phyloP scores from a whole-genome alignment of 2,797 vertebrate species.

The Platyrinchus mystaceus region DNA sequence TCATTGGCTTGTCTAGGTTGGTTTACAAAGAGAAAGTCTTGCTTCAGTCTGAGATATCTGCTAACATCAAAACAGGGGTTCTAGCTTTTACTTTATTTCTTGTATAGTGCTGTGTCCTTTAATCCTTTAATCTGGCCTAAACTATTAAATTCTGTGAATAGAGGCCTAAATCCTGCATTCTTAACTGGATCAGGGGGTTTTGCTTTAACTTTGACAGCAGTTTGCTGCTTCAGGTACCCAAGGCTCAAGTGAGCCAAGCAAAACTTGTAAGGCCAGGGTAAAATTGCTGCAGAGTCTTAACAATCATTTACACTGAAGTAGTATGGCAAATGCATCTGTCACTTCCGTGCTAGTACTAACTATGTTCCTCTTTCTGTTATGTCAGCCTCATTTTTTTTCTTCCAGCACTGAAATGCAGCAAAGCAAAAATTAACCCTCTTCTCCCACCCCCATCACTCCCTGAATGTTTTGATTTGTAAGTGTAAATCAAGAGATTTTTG shows the following conservation, averaged over 20 bases:
- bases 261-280: neutral
- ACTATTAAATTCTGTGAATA: neutral
- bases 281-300: neutral
- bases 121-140: neutral
- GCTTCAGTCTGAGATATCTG: neutral
- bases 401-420: neutral
- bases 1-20: slow-evolving; percentile 81
- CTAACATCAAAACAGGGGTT: neutral
- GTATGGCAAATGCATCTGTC: neutral
- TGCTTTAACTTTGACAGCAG: neutral
- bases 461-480: neutral
- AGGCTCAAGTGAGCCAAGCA: neutral
- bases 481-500: neutral
- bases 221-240: neutral
- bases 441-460: rapidly evolving
- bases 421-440: neutral
- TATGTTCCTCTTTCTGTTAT: neutral
- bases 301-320: neutral
- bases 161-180: neutral
- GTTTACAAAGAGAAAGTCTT: slow-evolving; percentile 14
- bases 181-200: neutral
- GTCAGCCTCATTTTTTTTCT: neutral
- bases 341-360: neutral
- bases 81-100: neutral
- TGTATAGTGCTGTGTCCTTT: neutral